Conservation (phyloP, 2,888 invertebrate species). For the Lottia gigantea region DNA sequence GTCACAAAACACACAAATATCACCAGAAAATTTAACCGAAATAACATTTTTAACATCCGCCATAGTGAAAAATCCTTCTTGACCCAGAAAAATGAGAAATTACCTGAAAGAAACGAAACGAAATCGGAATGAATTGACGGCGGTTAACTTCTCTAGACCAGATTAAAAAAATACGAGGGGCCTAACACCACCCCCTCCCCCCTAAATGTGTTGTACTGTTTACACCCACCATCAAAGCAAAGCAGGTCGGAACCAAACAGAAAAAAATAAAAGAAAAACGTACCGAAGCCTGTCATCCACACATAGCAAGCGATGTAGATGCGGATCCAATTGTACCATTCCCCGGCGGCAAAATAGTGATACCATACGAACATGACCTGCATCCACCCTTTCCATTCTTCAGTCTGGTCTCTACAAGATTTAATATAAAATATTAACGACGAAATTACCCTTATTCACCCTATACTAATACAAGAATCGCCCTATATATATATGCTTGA, state of each 20-base stretch:
- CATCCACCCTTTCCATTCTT: constrained; percentile 65
- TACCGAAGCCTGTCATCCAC: constrained; percentile 62
- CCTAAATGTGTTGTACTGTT: too few relatives aligned
- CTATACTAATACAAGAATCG: too few relatives aligned
- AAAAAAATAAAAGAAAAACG: constrained; percentile 20
- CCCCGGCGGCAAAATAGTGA: constrained; percentile 54
- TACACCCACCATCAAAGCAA: too few relatives aligned
- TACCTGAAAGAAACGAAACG: constrained; percentile 39
- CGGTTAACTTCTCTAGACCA: too few relatives aligned
- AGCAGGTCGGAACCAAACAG: too few relatives aligned
- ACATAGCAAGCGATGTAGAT: constrained; percentile 58
- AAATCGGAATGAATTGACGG: too few relatives aligned
- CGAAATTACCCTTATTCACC: too few relatives aligned
- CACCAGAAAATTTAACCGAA: constrained; percentile 59
- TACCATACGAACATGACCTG: constrained; percentile 59
- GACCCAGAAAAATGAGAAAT: constrained; percentile 61
- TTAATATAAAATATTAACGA: constrained; percentile 38
- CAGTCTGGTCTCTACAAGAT: constrained; percentile 52
- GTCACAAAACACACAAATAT: constrained; percentile 45
- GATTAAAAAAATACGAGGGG: too few relatives aligned
- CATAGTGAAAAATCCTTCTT: constrained; percentile 50
- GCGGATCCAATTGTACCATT: constrained; percentile 60
- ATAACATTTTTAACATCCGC: constrained; percentile 56
- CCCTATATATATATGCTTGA: too few relatives aligned
- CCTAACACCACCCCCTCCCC: too few relatives aligned